These are phyloP conservation scores for Acanthisitta chloris DNA, from an alignment of 2,113 vertebrate species.

Conservation along the genomic window DNA sequence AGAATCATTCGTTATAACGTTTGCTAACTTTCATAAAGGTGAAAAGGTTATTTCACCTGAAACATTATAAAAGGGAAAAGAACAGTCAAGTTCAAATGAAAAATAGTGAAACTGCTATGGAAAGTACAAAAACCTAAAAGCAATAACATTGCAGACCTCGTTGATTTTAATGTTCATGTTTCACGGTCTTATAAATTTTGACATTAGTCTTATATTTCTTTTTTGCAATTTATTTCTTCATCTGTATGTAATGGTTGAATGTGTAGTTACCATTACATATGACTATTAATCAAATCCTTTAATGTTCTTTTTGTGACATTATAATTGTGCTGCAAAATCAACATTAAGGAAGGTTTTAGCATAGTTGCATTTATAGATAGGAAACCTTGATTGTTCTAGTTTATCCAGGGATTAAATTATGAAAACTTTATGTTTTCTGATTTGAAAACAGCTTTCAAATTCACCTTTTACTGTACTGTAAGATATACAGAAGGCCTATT, in stretches of 20 bases:
- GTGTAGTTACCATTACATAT: not conserved
- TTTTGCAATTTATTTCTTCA: not conserved
- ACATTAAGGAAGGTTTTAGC: not conserved
- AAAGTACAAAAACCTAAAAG: not conserved
- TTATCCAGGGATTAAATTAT: not conserved
- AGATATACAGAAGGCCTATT: not conserved
- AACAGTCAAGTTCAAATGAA: not conserved
- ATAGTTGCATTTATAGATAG: not conserved
- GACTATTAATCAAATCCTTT: not conserved
- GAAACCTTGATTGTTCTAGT: not conserved
- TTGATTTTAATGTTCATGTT: rapidly evolving
- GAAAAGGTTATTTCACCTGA: not conserved
- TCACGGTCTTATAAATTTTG: not conserved
- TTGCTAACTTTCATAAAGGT: not conserved
- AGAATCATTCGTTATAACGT: not conserved
- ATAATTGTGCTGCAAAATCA: not conserved
- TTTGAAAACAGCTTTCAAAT: not conserved
- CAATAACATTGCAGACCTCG: not conserved
- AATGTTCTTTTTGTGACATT: not conserved
- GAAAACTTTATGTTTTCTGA: not conserved
- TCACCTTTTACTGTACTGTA: not conserved
- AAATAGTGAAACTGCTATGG: not conserved
- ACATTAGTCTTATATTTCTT: not conserved
- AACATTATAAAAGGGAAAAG: not conserved
- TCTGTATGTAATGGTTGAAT: not conserved